Conservation (phyloP, 1,140 invertebrate species). For the Lepidostoma basale region DNA sequence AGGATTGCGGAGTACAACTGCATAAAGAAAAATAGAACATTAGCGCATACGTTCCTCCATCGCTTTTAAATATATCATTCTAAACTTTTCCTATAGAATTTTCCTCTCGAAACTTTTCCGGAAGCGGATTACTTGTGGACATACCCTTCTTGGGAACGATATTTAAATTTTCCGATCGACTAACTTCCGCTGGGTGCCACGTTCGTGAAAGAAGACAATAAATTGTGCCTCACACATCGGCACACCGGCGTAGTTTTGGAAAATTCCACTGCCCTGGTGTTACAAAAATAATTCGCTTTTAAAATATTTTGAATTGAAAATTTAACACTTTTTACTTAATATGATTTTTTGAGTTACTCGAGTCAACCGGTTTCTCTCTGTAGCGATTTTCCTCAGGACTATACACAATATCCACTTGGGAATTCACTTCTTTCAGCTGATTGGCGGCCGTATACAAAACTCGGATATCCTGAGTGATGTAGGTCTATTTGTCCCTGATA, state of each 20-base stretch:
- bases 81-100: conserved; percentile 23
- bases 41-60: neutral
- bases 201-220: conserved; percentile 25
- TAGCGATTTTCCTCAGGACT: too few species aligned
- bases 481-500: too few species aligned
- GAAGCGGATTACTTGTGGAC: conserved; percentile 24
- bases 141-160: conserved; percentile 21
- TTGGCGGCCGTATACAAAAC: too few species aligned
- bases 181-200: conserved; percentile 15
- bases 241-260: neutral
- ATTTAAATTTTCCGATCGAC: conserved; percentile 36
- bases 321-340: too few species aligned
- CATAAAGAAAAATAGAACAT: neutral
- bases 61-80: conserved; percentile 25
- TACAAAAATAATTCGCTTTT: too few species aligned
- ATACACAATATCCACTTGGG: too few species aligned
- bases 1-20: neutral
- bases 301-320: too few species aligned
- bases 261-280: too few species aligned
- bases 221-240: conserved; percentile 13
- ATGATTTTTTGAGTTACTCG: too few species aligned
- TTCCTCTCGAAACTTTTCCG: conserved; percentile 8
- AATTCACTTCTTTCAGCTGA: too few species aligned
- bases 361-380: too few species aligned
- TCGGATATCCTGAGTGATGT: too few species aligned